phyloP scores from a whole-genome alignment of 2,888 invertebrate genomes.

The Ormyrus rosae region DNA sequence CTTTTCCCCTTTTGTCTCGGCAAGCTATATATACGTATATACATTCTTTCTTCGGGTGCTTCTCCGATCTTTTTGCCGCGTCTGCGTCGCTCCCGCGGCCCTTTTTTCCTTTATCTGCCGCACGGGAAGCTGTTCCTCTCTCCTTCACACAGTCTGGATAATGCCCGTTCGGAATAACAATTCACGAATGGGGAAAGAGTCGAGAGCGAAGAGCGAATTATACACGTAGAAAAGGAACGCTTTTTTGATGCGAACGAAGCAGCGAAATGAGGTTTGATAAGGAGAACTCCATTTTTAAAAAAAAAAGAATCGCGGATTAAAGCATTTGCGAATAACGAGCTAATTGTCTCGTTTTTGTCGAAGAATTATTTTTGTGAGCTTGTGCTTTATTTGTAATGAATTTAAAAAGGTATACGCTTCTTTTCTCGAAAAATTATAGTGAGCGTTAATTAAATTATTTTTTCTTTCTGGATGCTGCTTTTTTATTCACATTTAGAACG shows the following conservation, averaged over 20 bases:
- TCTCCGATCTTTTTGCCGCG: slow-evolving; percentile 24
- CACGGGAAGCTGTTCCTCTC: background rate
- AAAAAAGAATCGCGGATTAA: no score
- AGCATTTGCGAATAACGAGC: no score
- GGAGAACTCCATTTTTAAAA: no score
- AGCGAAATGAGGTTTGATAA: slow-evolving; percentile 29
- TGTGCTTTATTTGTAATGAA: no score
- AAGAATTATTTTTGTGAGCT: no score
- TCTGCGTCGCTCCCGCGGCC: background rate
- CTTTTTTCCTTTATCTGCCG: slow-evolving; percentile 2
- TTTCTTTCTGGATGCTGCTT: no score
- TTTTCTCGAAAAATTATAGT: no score
- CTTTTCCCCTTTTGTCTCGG: background rate
- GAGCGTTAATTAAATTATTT: no score
- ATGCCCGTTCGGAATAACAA: slow-evolving; percentile 50
- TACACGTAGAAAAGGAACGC: background rate
- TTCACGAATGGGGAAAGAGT: background rate
- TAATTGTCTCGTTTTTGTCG: no score
- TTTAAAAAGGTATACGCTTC: no score
- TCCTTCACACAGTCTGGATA: background rate
- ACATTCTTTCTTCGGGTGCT: background rate
- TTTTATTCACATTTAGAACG: no score
- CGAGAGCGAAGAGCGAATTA: background rate
- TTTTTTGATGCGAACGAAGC: background rate
- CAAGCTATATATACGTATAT: no score